phyloP scores from a whole-genome alignment of 2,888 invertebrate species.

The Ormyrus rosae region DNA sequence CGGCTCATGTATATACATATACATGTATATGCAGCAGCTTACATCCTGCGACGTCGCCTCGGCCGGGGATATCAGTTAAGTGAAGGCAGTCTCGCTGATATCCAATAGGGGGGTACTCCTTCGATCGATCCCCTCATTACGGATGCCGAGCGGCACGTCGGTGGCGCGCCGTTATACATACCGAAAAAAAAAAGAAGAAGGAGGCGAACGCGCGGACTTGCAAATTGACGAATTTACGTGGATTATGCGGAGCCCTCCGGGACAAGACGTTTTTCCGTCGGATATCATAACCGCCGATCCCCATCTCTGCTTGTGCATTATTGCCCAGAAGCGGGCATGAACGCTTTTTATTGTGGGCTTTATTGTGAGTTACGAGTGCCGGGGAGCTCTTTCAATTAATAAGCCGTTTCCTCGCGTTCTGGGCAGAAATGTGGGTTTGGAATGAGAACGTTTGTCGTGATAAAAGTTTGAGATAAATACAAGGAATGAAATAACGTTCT shows the following conservation, averaged over 20 bases:
- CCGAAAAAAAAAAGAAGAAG: not conserved
- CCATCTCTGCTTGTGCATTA: too few relatives aligned
- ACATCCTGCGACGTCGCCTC: constrained; percentile 5
- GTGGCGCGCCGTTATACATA: constrained; percentile 26
- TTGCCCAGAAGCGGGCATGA: too few relatives aligned
- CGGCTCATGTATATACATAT: not conserved
- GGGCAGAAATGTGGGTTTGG: too few relatives aligned
- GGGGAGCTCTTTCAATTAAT: not conserved
- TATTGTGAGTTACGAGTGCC: not conserved
- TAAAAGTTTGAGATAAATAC: too few relatives aligned
- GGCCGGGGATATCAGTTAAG: not conserved
- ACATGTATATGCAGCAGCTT: not conserved
- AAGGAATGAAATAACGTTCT: too few relatives aligned
- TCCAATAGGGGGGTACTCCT: not conserved
- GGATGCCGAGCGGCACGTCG: constrained; percentile 21
- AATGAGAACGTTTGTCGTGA: too few relatives aligned
- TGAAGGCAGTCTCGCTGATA: not conserved
- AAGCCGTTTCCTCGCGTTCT: too few relatives aligned
- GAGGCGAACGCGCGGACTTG: constrained; percentile 4
- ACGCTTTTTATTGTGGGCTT: not conserved
- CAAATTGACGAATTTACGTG: constrained; percentile 48
- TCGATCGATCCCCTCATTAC: constrained; percentile 49
- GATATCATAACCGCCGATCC: not conserved
- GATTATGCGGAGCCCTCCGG: not conserved
- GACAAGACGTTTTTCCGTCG: not conserved